Percentiles rank a stretch among this genome's conserved stretches.
phyloP scores from a whole-genome alignment of 64 coral and sea anemone species.

The Cladopsammia gracilis region DNA sequence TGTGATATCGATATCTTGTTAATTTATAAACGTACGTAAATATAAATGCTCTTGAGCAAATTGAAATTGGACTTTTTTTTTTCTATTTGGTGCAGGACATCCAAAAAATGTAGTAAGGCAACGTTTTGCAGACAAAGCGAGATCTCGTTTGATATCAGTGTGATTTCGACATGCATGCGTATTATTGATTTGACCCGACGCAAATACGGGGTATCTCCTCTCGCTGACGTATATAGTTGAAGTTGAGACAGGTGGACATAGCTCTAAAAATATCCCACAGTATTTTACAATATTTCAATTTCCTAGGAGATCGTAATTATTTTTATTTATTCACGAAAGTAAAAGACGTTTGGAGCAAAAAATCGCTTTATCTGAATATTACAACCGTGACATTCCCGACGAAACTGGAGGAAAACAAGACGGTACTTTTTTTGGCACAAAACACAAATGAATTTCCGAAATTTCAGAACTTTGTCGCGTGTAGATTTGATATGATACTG shows the following conservation, averaged over 20 bases:
- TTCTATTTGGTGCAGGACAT: too few relatives aligned
- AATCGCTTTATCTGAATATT: neutral
- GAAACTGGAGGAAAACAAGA: neutral
- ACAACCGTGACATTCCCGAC: neutral
- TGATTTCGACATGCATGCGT: neutral
- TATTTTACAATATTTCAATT: neutral
- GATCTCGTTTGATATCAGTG: too few relatives aligned
- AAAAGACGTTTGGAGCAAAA: neutral
- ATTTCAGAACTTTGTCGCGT: too few relatives aligned
- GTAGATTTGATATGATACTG: too few relatives aligned
- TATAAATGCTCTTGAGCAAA: too few relatives aligned
- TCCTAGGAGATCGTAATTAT: conserved; percentile 9
- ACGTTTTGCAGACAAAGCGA: too few relatives aligned
- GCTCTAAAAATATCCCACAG: neutral
- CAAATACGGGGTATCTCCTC: neutral
- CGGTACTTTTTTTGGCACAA: too few relatives aligned
- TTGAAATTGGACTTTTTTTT: too few relatives aligned
- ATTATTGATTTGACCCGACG: neutral
- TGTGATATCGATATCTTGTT: too few relatives aligned
- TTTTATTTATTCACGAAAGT: neutral
- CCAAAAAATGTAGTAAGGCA: too few relatives aligned
- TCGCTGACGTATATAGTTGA: neutral
- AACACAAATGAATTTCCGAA: too few relatives aligned
- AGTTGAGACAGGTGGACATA: neutral
- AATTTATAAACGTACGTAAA: too few relatives aligned